Percentiles rank a stretch among this genome's conserved stretches.
Evolutionary conservation across 2,888 invertebrate genomes (phyloP).

Genomic region (Latrodectus elegans): DNA sequence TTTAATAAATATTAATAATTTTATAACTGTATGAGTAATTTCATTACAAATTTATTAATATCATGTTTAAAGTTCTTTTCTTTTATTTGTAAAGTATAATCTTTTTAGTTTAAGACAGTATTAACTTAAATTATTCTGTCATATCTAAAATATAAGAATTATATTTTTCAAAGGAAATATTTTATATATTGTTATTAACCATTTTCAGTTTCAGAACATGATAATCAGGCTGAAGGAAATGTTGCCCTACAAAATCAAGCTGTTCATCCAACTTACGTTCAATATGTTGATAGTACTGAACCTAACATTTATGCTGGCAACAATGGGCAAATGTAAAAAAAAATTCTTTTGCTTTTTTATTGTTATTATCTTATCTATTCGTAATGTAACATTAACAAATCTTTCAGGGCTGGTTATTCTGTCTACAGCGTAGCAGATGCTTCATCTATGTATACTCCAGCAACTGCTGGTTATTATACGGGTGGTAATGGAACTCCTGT

Average conservation of each 20-base stretch:
- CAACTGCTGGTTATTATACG: conserved; percentile 83
- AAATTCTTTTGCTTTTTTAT: not conserved
- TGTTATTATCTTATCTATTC: not conserved
- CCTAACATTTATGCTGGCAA: conserved; percentile 79
- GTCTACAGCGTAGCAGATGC: conserved; percentile 85
- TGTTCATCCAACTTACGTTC: conserved; percentile 79
- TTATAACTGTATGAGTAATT: too few relatives aligned
- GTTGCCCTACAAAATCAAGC: conserved; percentile 77
- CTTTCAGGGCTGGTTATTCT: conserved; percentile 77
- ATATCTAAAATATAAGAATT: too few relatives aligned
- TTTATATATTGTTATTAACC: not conserved
- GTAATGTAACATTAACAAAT: not conserved
- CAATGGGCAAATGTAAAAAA: conserved; percentile 81
- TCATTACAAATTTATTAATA: too few relatives aligned
- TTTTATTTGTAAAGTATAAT: too few relatives aligned
- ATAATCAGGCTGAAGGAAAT: conserved; percentile 78
- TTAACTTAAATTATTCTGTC: too few relatives aligned
- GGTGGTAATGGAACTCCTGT: conserved; percentile 80
- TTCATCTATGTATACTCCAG: conserved; percentile 80
- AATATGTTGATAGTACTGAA: conserved; percentile 81
- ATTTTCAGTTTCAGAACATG: conserved; percentile 74
- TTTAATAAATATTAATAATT: too few relatives aligned
- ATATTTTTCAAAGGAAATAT: too few relatives aligned
- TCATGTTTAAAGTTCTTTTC: too few relatives aligned
- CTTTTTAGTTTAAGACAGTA: too few relatives aligned